Base-by-base conservation (phyloP, 2,888 invertebrate genomes). In the Drosophila limbata region DNA sequence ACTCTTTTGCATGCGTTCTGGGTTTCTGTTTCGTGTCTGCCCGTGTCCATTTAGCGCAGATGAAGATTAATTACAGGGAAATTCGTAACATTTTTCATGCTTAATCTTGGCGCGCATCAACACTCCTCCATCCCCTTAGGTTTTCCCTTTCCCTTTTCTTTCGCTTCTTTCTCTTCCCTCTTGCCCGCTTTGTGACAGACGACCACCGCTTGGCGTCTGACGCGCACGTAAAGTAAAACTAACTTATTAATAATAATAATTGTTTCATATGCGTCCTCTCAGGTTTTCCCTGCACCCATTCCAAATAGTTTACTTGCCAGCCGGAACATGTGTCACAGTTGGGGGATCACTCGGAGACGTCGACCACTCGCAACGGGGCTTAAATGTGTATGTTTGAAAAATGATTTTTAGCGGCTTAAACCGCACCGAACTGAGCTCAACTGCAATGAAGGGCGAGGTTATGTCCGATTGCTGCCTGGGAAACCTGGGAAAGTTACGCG, bases 191-290 rank as follows among this genome's bases (percentile, higher is more conserved):
- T 21, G 17, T 56, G 48, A 50, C 53, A 56, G 39, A 17, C 33
- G 19, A 11, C 13, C 9, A 21, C 33, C 45, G 17, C 19, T 33
- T 39, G 47, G 19, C 52, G 37, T 44, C 45, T 45, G 33, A 25
- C 25, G 17, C 56, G 73, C 79, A 86, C 86, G 86, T 81, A 77
- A 48, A 76, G 62, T 62, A 73, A 81, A 88, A 83, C 88, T 83
- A 83, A 72, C 82, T 83, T 88, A 83, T 88, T 88, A 83, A 88
- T 83, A 84, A 83, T 83, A 88, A 83, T 88, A 88, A 88, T 83
- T 83, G 82, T 88, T 83, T 81, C 76, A 79, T 83, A 71, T 84
- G 82, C 72, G 66, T 68, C 61, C 44, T 21, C 52, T 28, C 52
- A 37, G 31, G 44, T 9, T 55, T 59, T 13, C 44, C 21, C 44